These are phyloP conservation scores for Mixornis gularis DNA, from an alignment of 2,113 vertebrate genomes.

Conservation along the genomic window DNA sequence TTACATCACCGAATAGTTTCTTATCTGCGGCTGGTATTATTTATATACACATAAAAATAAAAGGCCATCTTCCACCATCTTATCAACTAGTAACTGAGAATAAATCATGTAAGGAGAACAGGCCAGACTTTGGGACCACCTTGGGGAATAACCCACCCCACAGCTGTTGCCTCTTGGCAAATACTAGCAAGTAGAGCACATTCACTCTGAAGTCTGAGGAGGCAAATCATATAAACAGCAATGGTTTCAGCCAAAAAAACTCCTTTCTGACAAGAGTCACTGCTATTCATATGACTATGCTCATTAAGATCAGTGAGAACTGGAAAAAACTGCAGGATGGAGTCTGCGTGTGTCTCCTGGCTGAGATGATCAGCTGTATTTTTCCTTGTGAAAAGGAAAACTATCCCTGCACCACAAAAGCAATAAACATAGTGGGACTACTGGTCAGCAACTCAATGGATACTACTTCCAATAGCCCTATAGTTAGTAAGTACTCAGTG, in stretches of 20 bases:
- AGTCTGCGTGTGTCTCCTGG: not conserved
- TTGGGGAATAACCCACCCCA: not conserved
- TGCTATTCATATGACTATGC: not conserved
- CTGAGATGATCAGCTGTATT: not conserved
- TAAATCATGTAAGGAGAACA: not conserved
- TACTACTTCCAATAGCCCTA: not conserved
- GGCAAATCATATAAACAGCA: constrained; percentile 9
- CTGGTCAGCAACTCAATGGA: not conserved
- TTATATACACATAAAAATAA: not conserved
- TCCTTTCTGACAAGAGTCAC: not conserved
- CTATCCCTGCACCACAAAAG: not conserved
- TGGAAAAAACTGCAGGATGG: constrained; percentile 12
- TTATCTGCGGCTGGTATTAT: not conserved
- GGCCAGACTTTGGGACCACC: not conserved
- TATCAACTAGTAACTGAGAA: not conserved
- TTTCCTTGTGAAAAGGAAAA: constrained; percentile 26
- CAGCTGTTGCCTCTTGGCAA: not conserved
- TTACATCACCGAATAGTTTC: not conserved
- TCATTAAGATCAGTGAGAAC: not conserved
- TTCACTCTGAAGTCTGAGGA: not conserved
- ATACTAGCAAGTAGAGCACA: not conserved
- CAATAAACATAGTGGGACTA: not conserved
- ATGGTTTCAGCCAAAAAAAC: not conserved
- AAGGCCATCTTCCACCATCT: not conserved
- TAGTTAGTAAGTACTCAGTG: not conserved